phyloP scores from a whole-genome alignment of 1,140 invertebrate species.

The Magallana gigas region DNA sequence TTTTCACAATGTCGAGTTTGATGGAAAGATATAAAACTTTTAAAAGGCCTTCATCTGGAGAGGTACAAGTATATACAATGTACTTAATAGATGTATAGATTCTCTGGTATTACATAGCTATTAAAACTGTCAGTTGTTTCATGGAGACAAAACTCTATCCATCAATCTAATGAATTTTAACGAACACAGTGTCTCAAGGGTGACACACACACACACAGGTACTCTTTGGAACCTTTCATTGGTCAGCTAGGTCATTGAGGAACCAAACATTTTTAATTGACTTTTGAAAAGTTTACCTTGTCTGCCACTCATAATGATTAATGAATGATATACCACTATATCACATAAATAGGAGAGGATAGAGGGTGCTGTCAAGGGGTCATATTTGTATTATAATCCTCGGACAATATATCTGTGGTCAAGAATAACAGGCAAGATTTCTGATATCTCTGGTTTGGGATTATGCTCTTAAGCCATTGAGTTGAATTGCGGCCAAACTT shows the following conservation, averaged over 20 bases:
- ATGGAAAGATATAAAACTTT: constrained; percentile 29
- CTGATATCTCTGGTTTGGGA: neutral
- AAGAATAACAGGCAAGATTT: neutral
- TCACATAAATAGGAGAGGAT: neutral
- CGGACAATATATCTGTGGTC: neutral
- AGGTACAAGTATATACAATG: neutral
- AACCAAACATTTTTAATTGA: no score
- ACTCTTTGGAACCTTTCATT: no score
- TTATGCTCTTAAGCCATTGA: neutral
- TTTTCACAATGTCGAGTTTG: neutral
- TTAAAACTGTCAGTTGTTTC: no score
- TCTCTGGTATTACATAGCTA: no score
- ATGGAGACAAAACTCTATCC: no score
- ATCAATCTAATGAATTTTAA: no score
- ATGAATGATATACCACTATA: neutral
- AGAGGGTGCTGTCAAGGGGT: neutral
- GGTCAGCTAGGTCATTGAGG: no score
- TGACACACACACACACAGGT: no score
- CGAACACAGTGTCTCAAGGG: no score
- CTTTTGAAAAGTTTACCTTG: no score
- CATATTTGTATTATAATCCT: neutral
- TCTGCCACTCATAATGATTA: neutral
- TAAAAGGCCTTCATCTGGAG: neutral
- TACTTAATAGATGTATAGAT: no score
- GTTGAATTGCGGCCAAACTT: constrained; percentile 1